Percentiles rank a stretch among this genome's conserved stretches.
Conservation (phyloP, 2,888 invertebrate genomes). For the Poecilus cupreus region DNA sequence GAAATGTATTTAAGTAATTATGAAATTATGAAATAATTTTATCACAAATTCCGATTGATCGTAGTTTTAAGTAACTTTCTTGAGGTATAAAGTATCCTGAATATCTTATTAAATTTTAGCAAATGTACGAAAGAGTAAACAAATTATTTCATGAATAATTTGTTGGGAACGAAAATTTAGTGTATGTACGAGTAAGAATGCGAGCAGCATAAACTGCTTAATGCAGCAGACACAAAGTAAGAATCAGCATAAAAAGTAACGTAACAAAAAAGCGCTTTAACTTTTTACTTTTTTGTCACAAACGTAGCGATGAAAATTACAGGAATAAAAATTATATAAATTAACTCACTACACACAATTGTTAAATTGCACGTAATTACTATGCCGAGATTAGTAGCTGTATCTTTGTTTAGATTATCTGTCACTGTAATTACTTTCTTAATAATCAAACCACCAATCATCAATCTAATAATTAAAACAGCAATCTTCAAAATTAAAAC, state of each 20-base stretch:
- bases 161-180: conserved; percentile 4
- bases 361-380: conserved; percentile 52
- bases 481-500: conserved; percentile 1
- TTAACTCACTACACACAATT: conserved; percentile 42
- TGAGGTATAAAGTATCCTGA: no score
- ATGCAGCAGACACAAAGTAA: background rate
- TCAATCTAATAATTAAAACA: conserved; percentile 27
- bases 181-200: conserved; percentile 1
- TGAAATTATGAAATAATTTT: no score
- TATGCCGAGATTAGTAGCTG: background rate
- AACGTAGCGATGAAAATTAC: conserved; percentile 39
- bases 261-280: conserved; percentile 21
- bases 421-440: background rate
- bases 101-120: no score
- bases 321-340: conserved; percentile 38
- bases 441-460: background rate
- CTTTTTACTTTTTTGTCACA: conserved; percentile 33
- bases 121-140: no score
- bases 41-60: no score
- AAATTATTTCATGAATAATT: no score
- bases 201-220: conserved; percentile 16
- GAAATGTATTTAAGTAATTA: no score
- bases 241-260: background rate
- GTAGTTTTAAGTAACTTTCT: no score
- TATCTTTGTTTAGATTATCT: conserved; percentile 22